Evolutionary conservation across 2,113 vertebrate genomes (phyloP).

Genomic region (Toxostoma redivivum): DNA sequence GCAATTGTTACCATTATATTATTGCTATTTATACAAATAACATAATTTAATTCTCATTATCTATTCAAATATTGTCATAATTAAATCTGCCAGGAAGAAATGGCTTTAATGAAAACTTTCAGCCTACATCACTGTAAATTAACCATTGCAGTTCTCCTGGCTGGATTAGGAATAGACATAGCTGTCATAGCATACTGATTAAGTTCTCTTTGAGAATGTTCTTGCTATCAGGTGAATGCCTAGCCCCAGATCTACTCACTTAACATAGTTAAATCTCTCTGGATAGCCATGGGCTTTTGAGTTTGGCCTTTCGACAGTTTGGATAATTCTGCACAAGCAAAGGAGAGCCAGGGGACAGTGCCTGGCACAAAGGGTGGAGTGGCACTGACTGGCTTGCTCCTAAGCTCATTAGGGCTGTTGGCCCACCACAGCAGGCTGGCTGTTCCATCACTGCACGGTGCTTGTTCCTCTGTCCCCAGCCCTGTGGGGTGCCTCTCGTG

Average conservation of each 20-base stretch:
- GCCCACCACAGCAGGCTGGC: not conserved
- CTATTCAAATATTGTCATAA: not conserved
- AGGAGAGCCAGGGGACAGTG: not conserved
- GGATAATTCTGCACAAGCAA: not conserved
- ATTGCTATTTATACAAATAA: not conserved
- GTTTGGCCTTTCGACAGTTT: not conserved
- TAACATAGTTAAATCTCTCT: not conserved
- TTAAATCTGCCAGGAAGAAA: not conserved
- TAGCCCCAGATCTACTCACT: not conserved
- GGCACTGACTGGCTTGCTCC: not conserved
- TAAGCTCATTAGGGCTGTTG: not conserved
- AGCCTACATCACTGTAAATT: not conserved
- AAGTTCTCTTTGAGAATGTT: not conserved
- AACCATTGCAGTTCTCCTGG: not conserved
- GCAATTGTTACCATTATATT: not conserved
- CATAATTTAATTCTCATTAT: not conserved
- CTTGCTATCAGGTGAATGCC: not conserved
- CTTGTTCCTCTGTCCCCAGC: not conserved
- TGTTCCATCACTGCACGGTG: accelerated
- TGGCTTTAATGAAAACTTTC: not conserved
- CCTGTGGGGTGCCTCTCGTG: not conserved
- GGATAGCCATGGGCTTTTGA: not conserved
- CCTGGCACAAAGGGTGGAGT: not conserved
- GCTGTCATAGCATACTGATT: not conserved
- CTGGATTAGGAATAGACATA: not conserved